Evolutionary conservation across 1,140 invertebrate genomes (phyloP).

Genomic region (Heliconius congener): DNA sequence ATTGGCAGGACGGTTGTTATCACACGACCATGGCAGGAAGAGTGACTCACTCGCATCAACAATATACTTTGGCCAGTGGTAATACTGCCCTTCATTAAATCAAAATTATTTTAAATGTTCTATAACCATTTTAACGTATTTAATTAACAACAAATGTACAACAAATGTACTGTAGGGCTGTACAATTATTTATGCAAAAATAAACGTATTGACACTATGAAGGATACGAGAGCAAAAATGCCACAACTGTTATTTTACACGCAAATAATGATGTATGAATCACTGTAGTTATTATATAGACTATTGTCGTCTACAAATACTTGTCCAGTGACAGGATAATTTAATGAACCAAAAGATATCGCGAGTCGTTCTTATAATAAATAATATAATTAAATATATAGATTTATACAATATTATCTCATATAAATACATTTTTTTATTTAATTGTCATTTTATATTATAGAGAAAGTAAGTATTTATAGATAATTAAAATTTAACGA

Average conservation of each 20-base stretch:
- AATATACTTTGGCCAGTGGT: constrained; percentile 64
- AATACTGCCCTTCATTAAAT: constrained; percentile 54
- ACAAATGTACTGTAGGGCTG: neutral
- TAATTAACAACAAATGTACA: neutral
- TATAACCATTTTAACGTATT: constrained; percentile 2
- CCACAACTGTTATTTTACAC: constrained; percentile 41
- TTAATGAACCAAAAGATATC: constrained; percentile 45
- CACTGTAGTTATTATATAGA: constrained; percentile 49
- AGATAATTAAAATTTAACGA: neutral
- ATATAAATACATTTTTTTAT: neutral
- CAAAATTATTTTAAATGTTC: constrained; percentile 45
- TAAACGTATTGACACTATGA: constrained; percentile 31
- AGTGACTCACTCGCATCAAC: constrained; percentile 64
- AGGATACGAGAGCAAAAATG: constrained; percentile 38
- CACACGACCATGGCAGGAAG: constrained; percentile 69
- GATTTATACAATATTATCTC: neutral
- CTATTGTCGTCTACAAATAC: constrained; percentile 50
- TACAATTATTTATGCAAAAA: constrained; percentile 20
- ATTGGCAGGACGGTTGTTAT: constrained; percentile 77
- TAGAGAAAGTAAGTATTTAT: neutral
- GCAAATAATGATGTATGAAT: constrained; percentile 48
- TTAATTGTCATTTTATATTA: neutral
- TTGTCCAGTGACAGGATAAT: constrained; percentile 49
- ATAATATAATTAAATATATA: neutral
- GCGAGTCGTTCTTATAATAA: neutral